phyloP scores from a whole-genome alignment of 2,888 invertebrate species.

The Agonopterix subpropinquella region DNA sequence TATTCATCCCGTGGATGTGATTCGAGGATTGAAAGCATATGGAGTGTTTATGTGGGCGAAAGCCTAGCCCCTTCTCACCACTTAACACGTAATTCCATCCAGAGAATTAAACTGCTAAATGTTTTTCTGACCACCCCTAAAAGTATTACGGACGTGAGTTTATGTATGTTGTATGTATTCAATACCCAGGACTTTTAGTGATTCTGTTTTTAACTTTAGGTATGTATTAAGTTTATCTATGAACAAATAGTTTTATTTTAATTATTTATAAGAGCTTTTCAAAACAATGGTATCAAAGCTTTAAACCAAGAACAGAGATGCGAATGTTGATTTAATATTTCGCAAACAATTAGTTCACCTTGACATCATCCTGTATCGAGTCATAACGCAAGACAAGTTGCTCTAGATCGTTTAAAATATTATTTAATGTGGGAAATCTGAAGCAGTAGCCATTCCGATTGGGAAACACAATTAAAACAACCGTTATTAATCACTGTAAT shows the following conservation, averaged over 20 bases:
- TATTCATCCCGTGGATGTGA: too few species aligned
- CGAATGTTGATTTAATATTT: neutral
- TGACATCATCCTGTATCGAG: conserved; percentile 32
- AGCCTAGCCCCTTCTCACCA: too few species aligned
- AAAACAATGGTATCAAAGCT: too few species aligned
- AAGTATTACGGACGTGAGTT: neutral
- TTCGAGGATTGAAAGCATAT: too few species aligned
- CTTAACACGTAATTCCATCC: too few species aligned
- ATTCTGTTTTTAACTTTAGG: neutral
- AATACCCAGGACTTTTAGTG: neutral
- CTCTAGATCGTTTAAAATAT: conserved; percentile 37
- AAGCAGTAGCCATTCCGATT: conserved; percentile 13
- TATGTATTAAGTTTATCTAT: too few species aligned
- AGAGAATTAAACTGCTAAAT: too few species aligned
- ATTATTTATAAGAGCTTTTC: too few species aligned
- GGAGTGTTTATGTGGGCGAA: too few species aligned
- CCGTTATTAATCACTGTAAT: conserved; percentile 1
- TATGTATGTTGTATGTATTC: neutral
- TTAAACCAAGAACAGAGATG: neutral
- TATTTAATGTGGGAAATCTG: conserved; percentile 60
- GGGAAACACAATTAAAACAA: conserved; percentile 8
- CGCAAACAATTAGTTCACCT: conserved; percentile 8
- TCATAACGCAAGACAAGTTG: conserved; percentile 38
- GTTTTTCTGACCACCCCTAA: too few species aligned
- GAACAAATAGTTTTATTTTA: too few species aligned